A percentile compares a stretch with the other conserved stretches of the same genome.
phyloP scores from a whole-genome alignment of 53 echinoderm and acorn worm species.

The Zoroaster sp. region DNA sequence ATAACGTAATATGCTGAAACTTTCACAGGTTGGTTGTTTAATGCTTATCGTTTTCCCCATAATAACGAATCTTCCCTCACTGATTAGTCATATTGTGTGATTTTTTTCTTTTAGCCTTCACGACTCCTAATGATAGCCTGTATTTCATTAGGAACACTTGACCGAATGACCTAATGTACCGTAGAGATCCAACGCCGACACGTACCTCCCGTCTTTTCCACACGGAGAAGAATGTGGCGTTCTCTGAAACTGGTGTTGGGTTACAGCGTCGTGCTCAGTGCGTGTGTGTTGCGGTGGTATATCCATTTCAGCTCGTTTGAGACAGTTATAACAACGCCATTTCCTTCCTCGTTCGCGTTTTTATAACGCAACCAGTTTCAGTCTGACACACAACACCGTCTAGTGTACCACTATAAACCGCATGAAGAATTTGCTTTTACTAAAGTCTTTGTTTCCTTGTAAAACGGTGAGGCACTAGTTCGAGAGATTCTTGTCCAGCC shows the following conservation, averaged over 20 bases:
- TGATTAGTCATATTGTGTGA: too few relatives aligned
- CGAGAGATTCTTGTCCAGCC: too few relatives aligned
- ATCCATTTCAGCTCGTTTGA: constrained; percentile 19
- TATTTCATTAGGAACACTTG: not conserved
- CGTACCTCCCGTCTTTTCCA: constrained; percentile 7
- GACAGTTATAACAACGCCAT: constrained; percentile 28
- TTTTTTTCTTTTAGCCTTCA: too few relatives aligned
- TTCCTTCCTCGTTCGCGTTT: constrained; percentile 46
- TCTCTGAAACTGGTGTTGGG: constrained; percentile 15
- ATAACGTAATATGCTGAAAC: too few relatives aligned
- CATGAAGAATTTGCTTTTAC: too few relatives aligned
- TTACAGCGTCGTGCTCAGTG: not conserved
- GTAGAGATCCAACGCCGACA: not conserved
- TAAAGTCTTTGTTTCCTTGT: too few relatives aligned
- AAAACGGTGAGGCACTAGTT: too few relatives aligned
- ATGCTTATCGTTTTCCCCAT: too few relatives aligned
- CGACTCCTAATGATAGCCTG: too few relatives aligned
- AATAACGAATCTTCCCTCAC: too few relatives aligned
- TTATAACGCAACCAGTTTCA: constrained; percentile 24
- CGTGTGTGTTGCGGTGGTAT: not conserved
- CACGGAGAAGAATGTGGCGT: not conserved
- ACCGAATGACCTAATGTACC: not conserved
- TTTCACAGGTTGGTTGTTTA: too few relatives aligned
- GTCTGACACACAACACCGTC: not conserved
- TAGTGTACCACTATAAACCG: too few relatives aligned